Conservation (phyloP, 2,797 vertebrate species). For the Trachops cirrhosus region DNA sequence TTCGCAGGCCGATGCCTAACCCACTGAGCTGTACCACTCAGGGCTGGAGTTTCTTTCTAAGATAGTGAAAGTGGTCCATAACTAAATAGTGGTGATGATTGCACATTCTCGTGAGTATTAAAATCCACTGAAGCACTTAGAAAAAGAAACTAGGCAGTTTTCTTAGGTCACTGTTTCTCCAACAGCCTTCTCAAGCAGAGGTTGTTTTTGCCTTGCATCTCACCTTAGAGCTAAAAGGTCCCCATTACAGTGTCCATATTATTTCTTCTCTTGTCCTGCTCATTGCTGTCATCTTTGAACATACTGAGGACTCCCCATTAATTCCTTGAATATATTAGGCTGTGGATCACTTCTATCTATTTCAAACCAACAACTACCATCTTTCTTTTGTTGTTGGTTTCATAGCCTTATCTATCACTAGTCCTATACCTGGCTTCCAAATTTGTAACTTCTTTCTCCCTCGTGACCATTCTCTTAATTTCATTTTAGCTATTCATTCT, state of each 20-base stretch:
- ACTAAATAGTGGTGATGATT: not conserved
- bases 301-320: not conserved
- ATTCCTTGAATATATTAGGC: not conserved
- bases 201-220: not conserved
- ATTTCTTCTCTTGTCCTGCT: not conserved
- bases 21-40: too few species aligned
- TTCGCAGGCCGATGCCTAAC: too few species aligned
- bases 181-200: not conserved
- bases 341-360: not conserved
- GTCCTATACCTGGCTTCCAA: not conserved
- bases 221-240: not conserved
- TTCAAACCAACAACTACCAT: not conserved
- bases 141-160: not conserved
- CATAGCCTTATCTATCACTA: not conserved
- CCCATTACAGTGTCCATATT: not conserved
- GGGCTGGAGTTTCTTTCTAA: not conserved
- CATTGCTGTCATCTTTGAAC: not conserved
- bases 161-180: not conserved
- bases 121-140: not conserved
- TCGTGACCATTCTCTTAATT: not conserved
- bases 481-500: not conserved
- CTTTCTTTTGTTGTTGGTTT: not conserved
- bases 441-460: not conserved
- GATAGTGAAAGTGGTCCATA: not conserved
- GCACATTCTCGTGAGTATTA: not conserved